Base-by-base conservation (phyloP, 2,888 invertebrate genomes). In the Ectemnius lituratus region DNA sequence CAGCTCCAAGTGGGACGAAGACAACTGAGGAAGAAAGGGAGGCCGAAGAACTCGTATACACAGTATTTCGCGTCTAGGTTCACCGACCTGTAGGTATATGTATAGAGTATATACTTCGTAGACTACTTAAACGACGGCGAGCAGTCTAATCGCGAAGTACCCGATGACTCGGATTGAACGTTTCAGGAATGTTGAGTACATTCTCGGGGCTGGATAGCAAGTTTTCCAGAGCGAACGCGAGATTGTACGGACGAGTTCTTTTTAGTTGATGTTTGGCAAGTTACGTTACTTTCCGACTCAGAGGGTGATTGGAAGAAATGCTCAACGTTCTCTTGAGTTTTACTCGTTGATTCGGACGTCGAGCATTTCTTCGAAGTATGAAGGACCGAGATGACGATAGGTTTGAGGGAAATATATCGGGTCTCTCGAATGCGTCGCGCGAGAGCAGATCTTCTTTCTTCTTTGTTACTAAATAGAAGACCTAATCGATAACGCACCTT, bases 91-190 rank as follows among this genome's bases (percentile, higher is more conserved):
- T 69, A 67, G 62, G 60, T 76, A 56, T 62, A 45, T 45, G 52
- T 64, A 68, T 47, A 49, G 46, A 57, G 45, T 56, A 56, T 62
- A 57, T 56, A 56, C 45, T 67, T 57, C 62, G 49, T 71, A 72
- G 46, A 2, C 47, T 71, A 64, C 0, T 52, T 16, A 11, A 28
- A 60, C 45, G 16, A 16, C 62, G 67, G 62, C 66, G 37, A 52
- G 52, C 52, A n/a, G 37, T 16, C 27, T 16, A 70, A 60, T 45
- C 62, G 63, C 56, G 65, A 47, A n/a, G 67, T 75, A 79, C 88
- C 86, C 86, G 81, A 88, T 81, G 81, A 90, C 90, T 90, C 87
- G 90, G 89, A 90, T 88, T 82, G 88, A 90, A 90, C 90, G 90
- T 90, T 89, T 88, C 88, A 85, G 85, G 87, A 87, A 84, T 86